Percentiles rank a stretch among this genome's conserved stretches.
Evolutionary conservation across 2,888 invertebrate genomes (phyloP).

Genomic region (Leptogaster cylindrica): DNA sequence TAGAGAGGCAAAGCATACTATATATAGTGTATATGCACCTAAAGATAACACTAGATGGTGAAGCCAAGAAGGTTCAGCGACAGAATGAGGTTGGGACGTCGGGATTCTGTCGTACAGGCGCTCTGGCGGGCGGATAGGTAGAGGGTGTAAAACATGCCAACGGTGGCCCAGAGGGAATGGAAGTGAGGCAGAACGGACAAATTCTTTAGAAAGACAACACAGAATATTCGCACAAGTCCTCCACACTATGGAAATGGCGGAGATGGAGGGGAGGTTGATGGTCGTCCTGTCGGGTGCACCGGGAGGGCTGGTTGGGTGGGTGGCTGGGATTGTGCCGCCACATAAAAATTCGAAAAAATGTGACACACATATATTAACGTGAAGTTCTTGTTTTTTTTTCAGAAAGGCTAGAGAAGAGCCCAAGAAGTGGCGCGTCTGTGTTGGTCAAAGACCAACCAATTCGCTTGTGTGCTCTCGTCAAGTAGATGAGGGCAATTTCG

Average conservation of each 20-base stretch:
- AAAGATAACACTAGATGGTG: conserved; percentile 39
- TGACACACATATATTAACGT: conserved; percentile 44
- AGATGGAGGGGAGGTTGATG: no score
- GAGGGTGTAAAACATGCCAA: conserved; percentile 41
- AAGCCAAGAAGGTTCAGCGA: conserved; percentile 30
- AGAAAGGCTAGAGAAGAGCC: conserved; percentile 16
- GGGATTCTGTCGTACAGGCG: conserved; percentile 11
- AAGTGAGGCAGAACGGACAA: conserved; percentile 43
- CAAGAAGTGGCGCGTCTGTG: conserved; percentile 8
- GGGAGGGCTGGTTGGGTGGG: conserved; percentile 20
- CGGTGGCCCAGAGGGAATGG: conserved; percentile 29
- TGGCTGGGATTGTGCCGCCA: conserved; percentile 34
- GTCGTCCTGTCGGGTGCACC: neutral
- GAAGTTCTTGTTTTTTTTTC: conserved; percentile 35
- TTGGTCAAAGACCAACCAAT: conserved; percentile 37
- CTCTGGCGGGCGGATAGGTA: conserved; percentile 26
- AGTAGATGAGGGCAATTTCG: conserved; percentile 43
- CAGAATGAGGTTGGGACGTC: conserved; percentile 26
- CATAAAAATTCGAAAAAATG: conserved; percentile 43
- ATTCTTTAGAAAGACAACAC: conserved; percentile 42
- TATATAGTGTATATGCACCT: conserved; percentile 20
- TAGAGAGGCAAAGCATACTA: conserved; percentile 14
- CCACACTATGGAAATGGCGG: neutral
- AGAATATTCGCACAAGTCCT: conserved; percentile 15
- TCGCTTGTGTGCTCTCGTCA: conserved; percentile 17